Conservation (phyloP, 2,113 vertebrate genomes). For the Mugil cephalus region DNA sequence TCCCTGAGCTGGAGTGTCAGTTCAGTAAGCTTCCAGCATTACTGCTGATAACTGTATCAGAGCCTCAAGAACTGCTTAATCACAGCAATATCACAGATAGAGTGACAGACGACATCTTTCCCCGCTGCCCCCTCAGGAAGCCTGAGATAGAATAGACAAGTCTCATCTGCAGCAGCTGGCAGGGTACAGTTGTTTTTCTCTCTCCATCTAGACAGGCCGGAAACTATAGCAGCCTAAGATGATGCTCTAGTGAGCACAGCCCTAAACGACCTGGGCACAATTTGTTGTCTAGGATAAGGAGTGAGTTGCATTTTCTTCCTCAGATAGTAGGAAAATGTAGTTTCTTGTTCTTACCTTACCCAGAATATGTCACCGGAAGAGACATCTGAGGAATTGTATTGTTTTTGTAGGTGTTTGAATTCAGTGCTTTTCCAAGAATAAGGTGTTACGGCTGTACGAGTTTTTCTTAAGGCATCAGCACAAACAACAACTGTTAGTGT, state of each 20-base stretch:
- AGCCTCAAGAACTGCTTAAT: conserved; percentile 57
- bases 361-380: not conserved
- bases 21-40: conserved; percentile 60
- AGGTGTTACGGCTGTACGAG: not conserved
- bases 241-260: not conserved
- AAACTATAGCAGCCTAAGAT: conserved; percentile 24
- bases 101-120: conserved; percentile 58
- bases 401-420: not conserved
- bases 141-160: conserved; percentile 17
- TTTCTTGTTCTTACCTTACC: not conserved
- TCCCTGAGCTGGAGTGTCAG: conserved; percentile 53
- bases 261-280: no score
- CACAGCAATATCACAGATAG: conserved; percentile 64
- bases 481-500: not conserved
- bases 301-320: no score
- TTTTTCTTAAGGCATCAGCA: not conserved
- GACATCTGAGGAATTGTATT: not conserved
- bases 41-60: conserved; percentile 62
- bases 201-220: conserved; percentile 19
- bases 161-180: conserved; percentile 41
- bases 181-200: conserved; percentile 42
- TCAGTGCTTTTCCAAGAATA: not conserved
- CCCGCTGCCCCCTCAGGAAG: conserved; percentile 19
- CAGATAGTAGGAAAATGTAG: no score
- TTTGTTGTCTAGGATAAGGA: no score